A percentile compares a stretch with the other conserved stretches of the same genome.
phyloP scores from a whole-genome alignment of 2,888 invertebrate species.

The Drosophila anomelani region DNA sequence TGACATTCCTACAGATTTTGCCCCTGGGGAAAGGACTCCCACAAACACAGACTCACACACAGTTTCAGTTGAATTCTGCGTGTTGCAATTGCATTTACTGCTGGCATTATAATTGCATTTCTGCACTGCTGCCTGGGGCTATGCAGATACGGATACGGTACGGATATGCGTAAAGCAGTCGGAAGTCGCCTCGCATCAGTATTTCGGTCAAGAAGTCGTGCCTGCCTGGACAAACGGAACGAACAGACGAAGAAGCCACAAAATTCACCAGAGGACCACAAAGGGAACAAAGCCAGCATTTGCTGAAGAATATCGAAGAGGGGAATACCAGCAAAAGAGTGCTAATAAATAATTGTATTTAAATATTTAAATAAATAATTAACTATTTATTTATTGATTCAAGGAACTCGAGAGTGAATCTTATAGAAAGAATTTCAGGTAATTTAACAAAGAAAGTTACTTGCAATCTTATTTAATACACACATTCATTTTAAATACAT shows the following conservation, averaged over 20 bases:
- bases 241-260: neutral
- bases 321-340: neutral
- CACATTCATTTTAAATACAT: neutral
- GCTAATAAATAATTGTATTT: neutral
- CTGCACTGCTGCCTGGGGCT: conserved; percentile 46
- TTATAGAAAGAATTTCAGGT: neutral
- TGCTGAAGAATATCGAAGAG: neutral
- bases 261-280: conserved; percentile 8
- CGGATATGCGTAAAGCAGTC: neutral
- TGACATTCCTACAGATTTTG: conserved; percentile 5
- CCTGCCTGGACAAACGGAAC: neutral
- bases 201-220: conserved; percentile 11
- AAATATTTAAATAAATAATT: neutral
- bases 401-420: neutral
- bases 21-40: neutral
- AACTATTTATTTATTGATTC: neutral
- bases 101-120: conserved; percentile 59
- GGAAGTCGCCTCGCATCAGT: conserved; percentile 16
- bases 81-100: conserved; percentile 12
- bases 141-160: neutral
- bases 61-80: neutral
- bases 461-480: neutral
- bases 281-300: neutral
- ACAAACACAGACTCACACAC: neutral
- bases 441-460: neutral